Percentiles rank a stretch among this genome's conserved stretches.
These are phyloP conservation scores for Hystrix brachyura DNA, from an alignment of 2,113 vertebrate species.

Conservation along the genomic window DNA sequence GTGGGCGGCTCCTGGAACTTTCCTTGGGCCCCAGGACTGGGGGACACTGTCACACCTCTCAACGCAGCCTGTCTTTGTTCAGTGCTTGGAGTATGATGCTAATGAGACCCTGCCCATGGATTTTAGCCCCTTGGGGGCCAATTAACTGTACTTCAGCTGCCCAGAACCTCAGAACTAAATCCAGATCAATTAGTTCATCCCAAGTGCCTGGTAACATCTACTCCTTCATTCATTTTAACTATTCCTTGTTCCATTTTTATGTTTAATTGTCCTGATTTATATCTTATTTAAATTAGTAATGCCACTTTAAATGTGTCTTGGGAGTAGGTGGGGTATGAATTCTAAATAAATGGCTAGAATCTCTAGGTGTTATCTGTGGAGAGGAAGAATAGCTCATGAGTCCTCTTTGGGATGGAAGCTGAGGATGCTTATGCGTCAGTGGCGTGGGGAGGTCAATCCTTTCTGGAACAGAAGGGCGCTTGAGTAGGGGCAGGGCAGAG, in stretches of 20 bases:
- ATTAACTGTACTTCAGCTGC: constrained; percentile 80
- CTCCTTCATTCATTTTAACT: constrained; percentile 72
- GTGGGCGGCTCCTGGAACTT: neutral
- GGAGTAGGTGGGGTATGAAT: neutral
- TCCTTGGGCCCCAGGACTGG: neutral
- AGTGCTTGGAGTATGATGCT: constrained; percentile 56
- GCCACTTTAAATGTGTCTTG: constrained; percentile 67
- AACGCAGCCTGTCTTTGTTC: constrained; percentile 54
- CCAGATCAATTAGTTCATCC: constrained; percentile 82
- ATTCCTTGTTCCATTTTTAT: constrained; percentile 81
- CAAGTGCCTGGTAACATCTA: constrained; percentile 69
- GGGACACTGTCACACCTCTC: constrained; percentile 20
- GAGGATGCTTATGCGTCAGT: neutral
- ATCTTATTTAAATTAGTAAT: constrained; percentile 78
- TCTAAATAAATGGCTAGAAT: constrained; percentile 62
- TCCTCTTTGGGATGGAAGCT: neutral
- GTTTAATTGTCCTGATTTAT: constrained; percentile 82
- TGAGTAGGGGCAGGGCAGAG: neutral
- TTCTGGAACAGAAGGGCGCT: neutral
- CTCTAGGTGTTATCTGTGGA: neutral
- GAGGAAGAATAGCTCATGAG: neutral
- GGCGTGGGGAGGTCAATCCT: neutral
- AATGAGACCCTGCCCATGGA: constrained; percentile 75
- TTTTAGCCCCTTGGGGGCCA: constrained; percentile 79
- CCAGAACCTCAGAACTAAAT: constrained; percentile 77